Evolutionary conservation across 2,113 vertebrate genomes (phyloP), one percentile per base, ranked within the genome.

Genomic region (Eretmochelys imbricata): DNA sequence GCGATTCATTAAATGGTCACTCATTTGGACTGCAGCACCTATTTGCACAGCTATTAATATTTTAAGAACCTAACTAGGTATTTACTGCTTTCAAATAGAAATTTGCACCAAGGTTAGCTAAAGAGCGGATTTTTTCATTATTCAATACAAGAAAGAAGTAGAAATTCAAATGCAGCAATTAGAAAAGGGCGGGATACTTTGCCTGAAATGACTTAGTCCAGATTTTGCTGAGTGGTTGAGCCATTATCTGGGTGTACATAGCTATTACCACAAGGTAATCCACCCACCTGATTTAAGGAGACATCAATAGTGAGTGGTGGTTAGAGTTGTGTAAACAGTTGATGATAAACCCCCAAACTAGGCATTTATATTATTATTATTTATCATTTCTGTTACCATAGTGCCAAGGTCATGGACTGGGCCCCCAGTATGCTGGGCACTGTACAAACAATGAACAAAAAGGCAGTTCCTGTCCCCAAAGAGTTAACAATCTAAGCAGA

Each of bases 1-100:
- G 95, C 96, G 94, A 98, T 98, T 98, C 97, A 97, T 98, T 98
- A 98, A 98, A 96, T 94, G 97, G 97, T 98, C 97, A 97, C 95
- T 98, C 95, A 97, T 98, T 98, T 96, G 98, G 94, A 97, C 90
- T 94, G 95, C 83, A 95, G 81, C 97, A 97, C 94, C 96, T 97
- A 92, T 94, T 97, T 97, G 96, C 95, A 97, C 51, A 91, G 96
- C 95, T 96, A 97, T 98, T 98, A 98, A 97, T 92, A 97, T 98
- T 98, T 98, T 96, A 97, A 97, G 93, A 97, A 87, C 84, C 97
- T 98, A 97, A 97, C 94, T 96, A 94, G 8, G 31, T 98, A 98
- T 97, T 97, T 97, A 98, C 97, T 96, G 88, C 94, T 97, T 97
- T 97, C 65, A 65, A 96, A 95, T 96, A 87, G 51, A 97, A 91